phyloP scores from a whole-genome alignment of 2,797 vertebrate genomes.

The Lepilemur ruficaudatus region DNA sequence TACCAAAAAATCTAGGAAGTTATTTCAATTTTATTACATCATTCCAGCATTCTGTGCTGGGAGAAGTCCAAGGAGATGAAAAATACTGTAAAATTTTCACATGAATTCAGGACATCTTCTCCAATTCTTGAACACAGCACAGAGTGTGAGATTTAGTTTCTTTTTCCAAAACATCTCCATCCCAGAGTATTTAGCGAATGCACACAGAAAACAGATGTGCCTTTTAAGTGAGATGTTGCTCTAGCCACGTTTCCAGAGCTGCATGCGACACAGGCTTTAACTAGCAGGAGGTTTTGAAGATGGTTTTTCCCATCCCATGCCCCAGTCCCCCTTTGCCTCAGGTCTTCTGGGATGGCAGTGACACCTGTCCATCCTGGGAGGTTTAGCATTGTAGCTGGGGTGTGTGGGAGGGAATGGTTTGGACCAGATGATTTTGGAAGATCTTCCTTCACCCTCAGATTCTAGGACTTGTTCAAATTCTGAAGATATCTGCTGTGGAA shows the following conservation, averaged over 20 bases:
- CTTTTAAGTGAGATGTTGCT: background rate
- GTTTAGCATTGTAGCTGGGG: background rate
- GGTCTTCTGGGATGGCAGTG: background rate
- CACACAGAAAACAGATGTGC: background rate
- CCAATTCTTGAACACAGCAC: background rate
- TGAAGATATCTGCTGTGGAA: background rate
- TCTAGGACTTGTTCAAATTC: background rate
- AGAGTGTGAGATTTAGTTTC: background rate
- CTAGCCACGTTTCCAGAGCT: background rate
- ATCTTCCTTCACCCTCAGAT: background rate
- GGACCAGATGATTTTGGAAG: background rate
- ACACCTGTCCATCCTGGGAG: background rate
- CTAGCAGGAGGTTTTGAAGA: background rate
- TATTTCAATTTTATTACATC: background rate
- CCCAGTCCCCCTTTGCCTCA: background rate
- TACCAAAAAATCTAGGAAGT: background rate
- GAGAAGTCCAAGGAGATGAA: background rate
- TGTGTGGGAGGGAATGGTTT: background rate
- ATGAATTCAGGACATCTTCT: background rate
- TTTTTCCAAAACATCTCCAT: background rate
- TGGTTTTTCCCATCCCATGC: background rate
- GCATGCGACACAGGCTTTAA: background rate
- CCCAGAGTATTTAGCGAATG: background rate
- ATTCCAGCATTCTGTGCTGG: background rate
- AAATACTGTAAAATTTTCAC: slow-evolving; percentile 9